Base-by-base conservation (phyloP, 37 sponge, comb jelly and placozoan genomes). In the Beroe forskalii region DNA sequence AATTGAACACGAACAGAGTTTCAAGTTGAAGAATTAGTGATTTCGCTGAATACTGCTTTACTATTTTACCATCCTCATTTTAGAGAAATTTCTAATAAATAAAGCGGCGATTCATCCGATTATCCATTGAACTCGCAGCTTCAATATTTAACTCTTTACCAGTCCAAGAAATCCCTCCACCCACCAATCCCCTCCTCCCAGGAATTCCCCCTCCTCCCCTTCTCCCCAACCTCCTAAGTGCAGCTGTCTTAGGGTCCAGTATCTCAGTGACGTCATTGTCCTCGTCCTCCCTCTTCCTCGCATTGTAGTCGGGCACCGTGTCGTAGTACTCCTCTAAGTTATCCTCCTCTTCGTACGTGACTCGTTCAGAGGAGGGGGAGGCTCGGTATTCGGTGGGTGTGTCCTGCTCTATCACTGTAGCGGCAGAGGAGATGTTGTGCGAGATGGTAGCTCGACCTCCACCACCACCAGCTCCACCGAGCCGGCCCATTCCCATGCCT, bases 401-500 rank as follows among this genome's bases (percentile, higher is more conserved):
- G 12, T 80, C 86, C 31, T 80, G 86, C 20, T 80, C 86, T 0
- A 80, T 25, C 42, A 44, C 44, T 23, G 14, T 44, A 22, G 86
- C 37, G n/a, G 23, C 35, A 43, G 48, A 38, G 12, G 86, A 80
- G 30, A 43, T 37, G 27, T 41, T 80, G 28, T 80, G 86, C 0
- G 44, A 80, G 24, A 80, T 24, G n/a, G 12, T 44, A 25, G 86
- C 14, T 80, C 86, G 44, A 36, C 27, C 72, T n/a, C n/a, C n/a
- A n/a, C n/a, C n/a, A n/a, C n/a, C n/a, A n/a, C n/a, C n/a, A n/a
- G n/a, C n/a, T 23, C 44, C 86, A 64, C 66, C 66, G 0, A 80
- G 86, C 17, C 86, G 37, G 25, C 86, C 86, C 86, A 80, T 80
- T 41, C 86, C 86, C 55, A 72, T 72, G 35, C 75, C 75, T 72